These are phyloP conservation scores for Leptodactylus fuscus DNA, from an alignment of 2,113 vertebrate species.

Conservation along the genomic window DNA sequence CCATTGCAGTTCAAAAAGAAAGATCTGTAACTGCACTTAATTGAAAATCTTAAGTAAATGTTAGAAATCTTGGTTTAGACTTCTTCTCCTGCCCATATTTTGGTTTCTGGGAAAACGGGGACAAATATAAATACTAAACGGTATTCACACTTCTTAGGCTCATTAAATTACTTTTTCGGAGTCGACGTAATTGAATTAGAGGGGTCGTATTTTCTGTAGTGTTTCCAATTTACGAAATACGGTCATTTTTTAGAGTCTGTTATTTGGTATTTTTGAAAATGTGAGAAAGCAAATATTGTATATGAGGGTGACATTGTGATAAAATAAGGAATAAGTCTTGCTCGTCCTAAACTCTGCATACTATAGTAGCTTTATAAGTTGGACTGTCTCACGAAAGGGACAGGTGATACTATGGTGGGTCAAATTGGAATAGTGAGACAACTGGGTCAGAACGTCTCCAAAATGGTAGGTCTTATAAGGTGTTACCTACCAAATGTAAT, in stretches of 20 bases:
- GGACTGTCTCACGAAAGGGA: neutral
- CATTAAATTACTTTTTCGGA: slow-evolving; percentile 37
- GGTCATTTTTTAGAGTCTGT: neutral
- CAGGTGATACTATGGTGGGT: neutral
- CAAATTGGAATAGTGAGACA: too few relatives aligned
- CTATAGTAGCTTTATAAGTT: neutral
- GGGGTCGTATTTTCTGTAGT: neutral
- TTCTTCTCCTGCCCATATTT: slow-evolving; percentile 20
- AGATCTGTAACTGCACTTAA: slow-evolving; percentile 33
- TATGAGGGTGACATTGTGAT: neutral
- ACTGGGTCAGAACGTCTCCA: too few relatives aligned
- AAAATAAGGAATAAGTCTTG: neutral
- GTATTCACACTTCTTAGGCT: slow-evolving; percentile 32
- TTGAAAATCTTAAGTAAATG: slow-evolving; percentile 49
- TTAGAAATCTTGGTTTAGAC: slow-evolving; percentile 54
- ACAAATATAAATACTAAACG: slow-evolving; percentile 43
- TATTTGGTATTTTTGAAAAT: neutral
- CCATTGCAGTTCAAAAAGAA: slow-evolving; percentile 41
- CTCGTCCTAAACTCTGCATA: neutral
- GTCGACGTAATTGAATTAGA: slow-evolving; percentile 29
- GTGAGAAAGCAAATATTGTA: neutral
- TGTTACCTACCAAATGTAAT: too few relatives aligned
- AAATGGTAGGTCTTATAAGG: too few relatives aligned
- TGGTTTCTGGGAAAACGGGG: slow-evolving; percentile 11
- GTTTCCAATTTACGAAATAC: neutral